A percentile compares a stretch with the other conserved stretches of the same genome.
Evolutionary conservation across 2,888 invertebrate genomes (phyloP).

Genomic region (Leptarthrus brevirostris): DNA sequence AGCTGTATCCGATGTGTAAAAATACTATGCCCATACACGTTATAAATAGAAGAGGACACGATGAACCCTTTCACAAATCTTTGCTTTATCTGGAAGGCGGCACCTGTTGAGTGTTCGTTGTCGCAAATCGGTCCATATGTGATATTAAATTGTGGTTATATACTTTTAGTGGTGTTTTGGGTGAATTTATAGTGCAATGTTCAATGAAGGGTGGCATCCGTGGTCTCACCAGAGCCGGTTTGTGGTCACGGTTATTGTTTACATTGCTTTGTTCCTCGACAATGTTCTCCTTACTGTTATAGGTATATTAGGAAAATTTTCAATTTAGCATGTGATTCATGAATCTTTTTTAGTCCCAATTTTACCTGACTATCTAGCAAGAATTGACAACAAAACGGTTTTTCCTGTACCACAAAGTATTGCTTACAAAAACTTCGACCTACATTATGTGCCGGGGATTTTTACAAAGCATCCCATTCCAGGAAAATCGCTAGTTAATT

Average conservation of each 20-base stretch:
- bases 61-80: conserved; percentile 63
- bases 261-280: conserved; percentile 83
- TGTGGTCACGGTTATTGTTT: conserved; percentile 71
- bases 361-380: conserved; percentile 79
- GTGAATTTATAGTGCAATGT: conserved; percentile 2
- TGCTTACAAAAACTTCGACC: conserved; percentile 61
- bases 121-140: conserved; percentile 19
- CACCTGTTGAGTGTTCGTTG: conserved; percentile 62
- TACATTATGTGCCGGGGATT: conserved; percentile 59
- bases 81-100: conserved; percentile 61
- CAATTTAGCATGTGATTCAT: conserved; percentile 34
- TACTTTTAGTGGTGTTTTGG: conserved; percentile 7
- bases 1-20: neutral
- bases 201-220: conserved; percentile 2
- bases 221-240: conserved; percentile 58
- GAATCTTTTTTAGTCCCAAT: conserved; percentile 76
- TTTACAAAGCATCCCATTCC: conserved; percentile 66
- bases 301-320: conserved; percentile 72
- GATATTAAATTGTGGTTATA: no score
- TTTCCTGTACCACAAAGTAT: conserved; percentile 59
- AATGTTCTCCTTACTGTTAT: conserved; percentile 89
- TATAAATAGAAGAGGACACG: conserved; percentile 49
- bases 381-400: conserved; percentile 67
- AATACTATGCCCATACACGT: conserved; percentile 38
- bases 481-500: conserved; percentile 65